These are phyloP conservation scores for Linyphia triangularis DNA, from an alignment of 2,888 invertebrate species.

Conservation along the genomic window DNA sequence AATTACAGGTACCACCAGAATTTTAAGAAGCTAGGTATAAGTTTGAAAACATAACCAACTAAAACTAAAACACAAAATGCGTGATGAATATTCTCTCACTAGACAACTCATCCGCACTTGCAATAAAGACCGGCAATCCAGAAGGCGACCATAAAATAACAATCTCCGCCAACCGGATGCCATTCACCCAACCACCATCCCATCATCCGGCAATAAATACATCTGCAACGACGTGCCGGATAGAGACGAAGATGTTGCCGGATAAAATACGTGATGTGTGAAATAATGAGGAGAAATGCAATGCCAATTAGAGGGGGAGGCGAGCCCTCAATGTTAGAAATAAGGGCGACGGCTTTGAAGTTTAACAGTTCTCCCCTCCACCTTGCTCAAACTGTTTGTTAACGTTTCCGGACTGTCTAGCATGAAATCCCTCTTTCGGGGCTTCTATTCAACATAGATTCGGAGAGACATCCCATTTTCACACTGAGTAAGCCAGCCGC, in stretches of 20 bases:
- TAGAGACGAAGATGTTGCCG: conserved; percentile 10
- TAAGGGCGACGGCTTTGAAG: conserved; percentile 42
- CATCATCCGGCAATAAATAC: conserved; percentile 62
- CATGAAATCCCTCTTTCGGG: conserved; percentile 45
- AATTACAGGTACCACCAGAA: too few species aligned
- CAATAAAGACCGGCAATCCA: neutral
- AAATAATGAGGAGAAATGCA: conserved; percentile 73
- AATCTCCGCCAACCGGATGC: neutral
- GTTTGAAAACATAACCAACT: too few species aligned
- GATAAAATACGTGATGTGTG: conserved; percentile 67
- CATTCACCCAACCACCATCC: conserved; percentile 8
- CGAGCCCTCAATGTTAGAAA: neutral
- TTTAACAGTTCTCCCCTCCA: conserved; percentile 47
- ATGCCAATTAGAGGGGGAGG: conserved; percentile 64
- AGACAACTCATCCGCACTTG: too few species aligned
- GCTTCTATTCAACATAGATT: conserved; percentile 20
- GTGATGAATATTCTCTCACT: too few species aligned
- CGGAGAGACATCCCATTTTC: conserved; percentile 67
- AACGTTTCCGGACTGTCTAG: conserved; percentile 65
- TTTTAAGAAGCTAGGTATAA: too few species aligned
- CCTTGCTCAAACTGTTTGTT: conserved; percentile 61
- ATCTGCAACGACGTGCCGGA: conserved; percentile 56
- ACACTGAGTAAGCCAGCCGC: conserved; percentile 63
- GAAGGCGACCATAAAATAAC: neutral
- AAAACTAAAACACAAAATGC: too few species aligned